phyloP scores from a whole-genome alignment of 2,888 invertebrate species.

The Nephrocerus scutellatus region DNA sequence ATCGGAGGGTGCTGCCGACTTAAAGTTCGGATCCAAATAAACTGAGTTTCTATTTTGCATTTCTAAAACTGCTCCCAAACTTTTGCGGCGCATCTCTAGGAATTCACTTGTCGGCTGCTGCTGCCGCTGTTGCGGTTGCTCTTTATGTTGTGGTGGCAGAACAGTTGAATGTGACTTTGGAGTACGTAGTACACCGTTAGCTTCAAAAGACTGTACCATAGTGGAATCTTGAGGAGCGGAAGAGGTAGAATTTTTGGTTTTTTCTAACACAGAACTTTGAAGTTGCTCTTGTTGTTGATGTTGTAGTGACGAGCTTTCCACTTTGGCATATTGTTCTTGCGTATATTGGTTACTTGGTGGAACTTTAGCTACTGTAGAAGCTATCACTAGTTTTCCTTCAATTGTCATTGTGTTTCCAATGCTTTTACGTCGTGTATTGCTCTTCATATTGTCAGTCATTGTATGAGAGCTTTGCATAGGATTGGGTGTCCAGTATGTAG shows the following conservation, averaged over 20 bases:
- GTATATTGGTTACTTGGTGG: constrained; percentile 7
- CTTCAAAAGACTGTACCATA: too few relatives aligned
- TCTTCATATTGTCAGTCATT: too few relatives aligned
- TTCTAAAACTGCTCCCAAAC: constrained; percentile 36
- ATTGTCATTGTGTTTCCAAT: too few relatives aligned
- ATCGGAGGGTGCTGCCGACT: constrained; percentile 42
- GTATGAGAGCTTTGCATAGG: too few relatives aligned
- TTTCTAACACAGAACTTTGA: constrained; percentile 6
- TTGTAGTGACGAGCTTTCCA: too few relatives aligned
- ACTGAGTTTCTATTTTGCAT: constrained; percentile 18
- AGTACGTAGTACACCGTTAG: not conserved
- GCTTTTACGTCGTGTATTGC: too few relatives aligned
- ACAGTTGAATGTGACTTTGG: constrained; percentile 10
- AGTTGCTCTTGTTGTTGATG: constrained; percentile 7
- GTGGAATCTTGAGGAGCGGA: too few relatives aligned
- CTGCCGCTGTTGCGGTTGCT: constrained; percentile 21
- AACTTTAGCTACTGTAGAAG: too few relatives aligned
- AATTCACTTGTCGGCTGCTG: constrained; percentile 20
- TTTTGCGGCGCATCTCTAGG: constrained; percentile 36
- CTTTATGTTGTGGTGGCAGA: constrained; percentile 18
- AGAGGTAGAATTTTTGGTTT: too few relatives aligned
- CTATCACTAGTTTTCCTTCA: too few relatives aligned
- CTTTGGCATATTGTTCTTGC: too few relatives aligned
- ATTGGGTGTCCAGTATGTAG: constrained; percentile 37
- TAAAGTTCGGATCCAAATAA: constrained; percentile 27